These are phyloP conservation scores for Meandrusa payeni DNA, from an alignment of 2,888 invertebrate genomes.

Conservation along the genomic window DNA sequence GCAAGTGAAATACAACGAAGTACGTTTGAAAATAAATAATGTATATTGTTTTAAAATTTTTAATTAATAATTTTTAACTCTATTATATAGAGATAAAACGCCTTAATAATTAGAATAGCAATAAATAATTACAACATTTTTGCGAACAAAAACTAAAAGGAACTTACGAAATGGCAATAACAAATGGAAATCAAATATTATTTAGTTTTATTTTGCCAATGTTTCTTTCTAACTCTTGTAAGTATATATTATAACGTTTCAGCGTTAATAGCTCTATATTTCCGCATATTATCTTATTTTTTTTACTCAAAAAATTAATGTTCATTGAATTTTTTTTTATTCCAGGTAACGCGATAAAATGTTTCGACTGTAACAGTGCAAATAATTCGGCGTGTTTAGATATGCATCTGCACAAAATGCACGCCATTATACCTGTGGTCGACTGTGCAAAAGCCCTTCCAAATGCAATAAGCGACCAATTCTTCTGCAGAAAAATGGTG, in stretches of 20 bases:
- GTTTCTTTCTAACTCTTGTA: slow-evolving; percentile 43
- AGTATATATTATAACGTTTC: slow-evolving; percentile 33
- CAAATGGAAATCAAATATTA: slow-evolving; percentile 31
- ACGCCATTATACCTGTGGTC: slow-evolving; percentile 58
- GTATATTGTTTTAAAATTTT: neutral
- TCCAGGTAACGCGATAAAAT: slow-evolving; percentile 79
- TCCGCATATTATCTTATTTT: too few relatives aligned
- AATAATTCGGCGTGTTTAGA: slow-evolving; percentile 82
- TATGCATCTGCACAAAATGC: slow-evolving; percentile 78
- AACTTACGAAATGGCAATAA: slow-evolving; percentile 33
- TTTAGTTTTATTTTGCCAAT: slow-evolving; percentile 40
- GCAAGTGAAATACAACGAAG: slow-evolving; percentile 34
- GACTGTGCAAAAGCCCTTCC: slow-evolving; percentile 51
- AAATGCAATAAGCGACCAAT: slow-evolving; percentile 49
- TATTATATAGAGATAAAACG: neutral
- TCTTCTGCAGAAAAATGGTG: slow-evolving; percentile 86
- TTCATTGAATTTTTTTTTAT: slow-evolving; percentile 16
- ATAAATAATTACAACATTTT: neutral
- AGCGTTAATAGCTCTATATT: too few relatives aligned
- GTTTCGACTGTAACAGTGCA: slow-evolving; percentile 87
- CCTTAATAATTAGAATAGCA: slow-evolving; percentile 20
- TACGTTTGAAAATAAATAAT: neutral
- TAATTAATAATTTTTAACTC: too few relatives aligned
- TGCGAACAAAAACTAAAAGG: slow-evolving; percentile 16
- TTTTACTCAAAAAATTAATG: too few relatives aligned